These are phyloP conservation scores for Geococcyx californianus DNA, from an alignment of 2,113 vertebrate species.

Conservation along the genomic window DNA sequence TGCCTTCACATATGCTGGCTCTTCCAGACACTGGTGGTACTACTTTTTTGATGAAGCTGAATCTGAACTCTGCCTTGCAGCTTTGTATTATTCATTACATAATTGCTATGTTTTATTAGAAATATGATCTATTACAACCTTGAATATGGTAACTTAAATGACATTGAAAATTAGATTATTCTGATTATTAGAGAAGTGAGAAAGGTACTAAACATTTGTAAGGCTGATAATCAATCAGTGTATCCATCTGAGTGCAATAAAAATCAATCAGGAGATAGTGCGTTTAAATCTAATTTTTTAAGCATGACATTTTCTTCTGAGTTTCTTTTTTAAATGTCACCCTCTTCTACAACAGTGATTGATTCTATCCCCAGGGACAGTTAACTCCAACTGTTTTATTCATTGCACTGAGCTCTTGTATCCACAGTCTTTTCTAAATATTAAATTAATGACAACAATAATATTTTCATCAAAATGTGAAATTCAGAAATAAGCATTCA, in stretches of 20 bases:
- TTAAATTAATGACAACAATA: conserved; percentile 69
- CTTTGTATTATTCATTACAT: conserved; percentile 77
- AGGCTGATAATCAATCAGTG: conserved; percentile 80
- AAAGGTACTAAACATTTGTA: conserved; percentile 80
- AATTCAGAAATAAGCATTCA: conserved; percentile 14
- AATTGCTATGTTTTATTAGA: conserved; percentile 79
- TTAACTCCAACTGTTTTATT: conserved; percentile 77
- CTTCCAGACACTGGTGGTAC: not conserved
- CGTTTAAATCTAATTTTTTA: conserved; percentile 87
- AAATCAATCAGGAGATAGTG: conserved; percentile 82
- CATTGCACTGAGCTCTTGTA: conserved; percentile 51
- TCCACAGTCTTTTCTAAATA: conserved; percentile 60
- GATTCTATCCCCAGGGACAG: conserved; percentile 80
- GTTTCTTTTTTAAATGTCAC: conserved; percentile 86
- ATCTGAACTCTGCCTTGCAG: conserved; percentile 33
- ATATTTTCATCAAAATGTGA: conserved; percentile 56
- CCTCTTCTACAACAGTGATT: conserved; percentile 79
- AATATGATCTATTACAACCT: conserved; percentile 81
- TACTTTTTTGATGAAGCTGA: not conserved
- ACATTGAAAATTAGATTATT: conserved; percentile 84
- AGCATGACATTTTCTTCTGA: conserved; percentile 83
- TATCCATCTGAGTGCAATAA: conserved; percentile 79
- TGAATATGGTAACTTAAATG: conserved; percentile 76
- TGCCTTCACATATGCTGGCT: not conserved
- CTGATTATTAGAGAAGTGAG: conserved; percentile 81